These are phyloP conservation scores for Carcinoscorpius rotundicauda DNA, from an alignment of 1,140 invertebrate species.

Conservation along the genomic window DNA sequence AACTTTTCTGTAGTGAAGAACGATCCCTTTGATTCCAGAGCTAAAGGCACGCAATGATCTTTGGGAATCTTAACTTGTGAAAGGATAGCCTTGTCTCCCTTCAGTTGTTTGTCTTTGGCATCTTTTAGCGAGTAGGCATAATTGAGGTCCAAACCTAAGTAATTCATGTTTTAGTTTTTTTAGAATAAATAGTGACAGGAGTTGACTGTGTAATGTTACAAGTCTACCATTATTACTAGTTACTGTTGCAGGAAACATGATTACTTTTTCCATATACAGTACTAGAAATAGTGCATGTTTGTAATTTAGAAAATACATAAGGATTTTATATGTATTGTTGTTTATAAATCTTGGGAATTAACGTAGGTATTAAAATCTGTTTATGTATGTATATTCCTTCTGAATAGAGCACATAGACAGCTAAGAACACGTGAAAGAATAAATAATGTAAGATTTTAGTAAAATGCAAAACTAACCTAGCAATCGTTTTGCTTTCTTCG, in stretches of 20 bases:
- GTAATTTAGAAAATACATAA: not conserved
- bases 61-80: conserved; percentile 59
- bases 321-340: not conserved
- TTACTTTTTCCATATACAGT: not conserved
- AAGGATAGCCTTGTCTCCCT: conserved; percentile 50
- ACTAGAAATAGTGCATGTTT: not conserved
- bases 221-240: not conserved
- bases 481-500: conserved; percentile 51
- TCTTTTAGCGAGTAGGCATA: conserved; percentile 65
- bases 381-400: no score
- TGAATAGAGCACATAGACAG: no score
- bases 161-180: not conserved
- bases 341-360: no score
- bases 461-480: conserved; percentile 44
- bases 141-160: conserved; percentile 51
- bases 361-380: no score
- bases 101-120: conserved; percentile 40
- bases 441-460: not conserved
- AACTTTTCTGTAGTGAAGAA: conserved; percentile 42
- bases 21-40: conserved; percentile 66
- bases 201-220: not conserved
- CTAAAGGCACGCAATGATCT: conserved; percentile 58
- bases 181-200: not conserved
- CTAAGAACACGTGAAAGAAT: no score
- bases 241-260: not conserved